Evolutionary conservation across 2,888 invertebrate species (phyloP), one percentile per base, ranked within the genome.

Genomic region (Celastrina argiolus): DNA sequence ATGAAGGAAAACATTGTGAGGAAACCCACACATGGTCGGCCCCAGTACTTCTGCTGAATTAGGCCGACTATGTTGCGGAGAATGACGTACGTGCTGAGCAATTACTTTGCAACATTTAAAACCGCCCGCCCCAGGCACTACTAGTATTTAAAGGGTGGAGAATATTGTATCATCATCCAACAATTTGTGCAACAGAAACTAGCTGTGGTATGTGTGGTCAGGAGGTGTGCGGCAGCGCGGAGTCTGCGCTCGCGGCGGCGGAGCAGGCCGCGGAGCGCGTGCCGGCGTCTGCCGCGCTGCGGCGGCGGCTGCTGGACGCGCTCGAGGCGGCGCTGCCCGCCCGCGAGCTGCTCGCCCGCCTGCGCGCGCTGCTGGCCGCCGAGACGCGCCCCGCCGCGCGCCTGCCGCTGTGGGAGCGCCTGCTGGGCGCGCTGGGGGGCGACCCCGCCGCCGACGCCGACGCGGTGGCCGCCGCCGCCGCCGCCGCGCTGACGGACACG

Each of bases 391-490:
- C 67, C 68, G 12, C 39, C 26, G 69, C 70, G 67, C 75, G 76
- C 41, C 69, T 74, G 67, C 78, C 75, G 74, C 72, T 79, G 72
- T 84, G 83, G 82, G 73, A 75, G 76, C 78, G 77, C 64, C 74
- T 81, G 74, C 66, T 84, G 74, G 56, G 58, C 64, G 74, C 69
- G 69, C 74, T 70, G 69, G 68, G 67, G 63, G 69, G 69, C 39
- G 70, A 64, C 41, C 41, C 65, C 10, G 65, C 64, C 45, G 68
- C 51, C 22, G 70, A 66, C 68, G 69, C 66, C 10, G 70, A 65
- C 66, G 67, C 61, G 51, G 68, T 71, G 36, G 68, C 75, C 65
- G 64, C 71, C 66, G 76, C 73, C 66, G 72, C 76, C 69, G 74
- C 72, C 70, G 77, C 76, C 67, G 78, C 77, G 63, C 68, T 72